These are phyloP conservation scores for Creontiades dilutus DNA, from an alignment of 2,888 invertebrate species.

Conservation along the genomic window DNA sequence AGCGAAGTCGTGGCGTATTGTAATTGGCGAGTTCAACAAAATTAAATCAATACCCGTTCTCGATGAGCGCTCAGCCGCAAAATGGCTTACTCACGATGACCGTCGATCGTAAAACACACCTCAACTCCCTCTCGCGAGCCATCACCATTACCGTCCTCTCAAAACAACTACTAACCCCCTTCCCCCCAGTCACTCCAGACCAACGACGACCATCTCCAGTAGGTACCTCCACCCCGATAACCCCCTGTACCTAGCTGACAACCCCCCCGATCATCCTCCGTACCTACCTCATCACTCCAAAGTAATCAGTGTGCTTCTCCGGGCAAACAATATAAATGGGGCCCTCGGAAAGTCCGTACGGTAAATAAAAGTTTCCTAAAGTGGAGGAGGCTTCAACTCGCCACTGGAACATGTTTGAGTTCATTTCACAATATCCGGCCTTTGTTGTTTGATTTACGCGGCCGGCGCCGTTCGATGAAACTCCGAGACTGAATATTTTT, in stretches of 20 bases:
- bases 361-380: conserved; percentile 55
- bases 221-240: too few species aligned
- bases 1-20: too few species aligned
- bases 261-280: neutral
- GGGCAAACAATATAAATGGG: conserved; percentile 69
- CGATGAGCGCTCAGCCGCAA: neutral
- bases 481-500: neutral
- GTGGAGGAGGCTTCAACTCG: conserved; percentile 63
- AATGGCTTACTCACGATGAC: conserved; percentile 34
- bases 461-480: neutral
- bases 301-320: conserved; percentile 36
- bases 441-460: conserved; percentile 63
- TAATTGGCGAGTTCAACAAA: too few species aligned
- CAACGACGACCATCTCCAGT: too few species aligned
- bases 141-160: conserved; percentile 38
- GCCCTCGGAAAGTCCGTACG: conserved; percentile 29
- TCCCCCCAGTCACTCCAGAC: neutral
- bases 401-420: conserved; percentile 66
- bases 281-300: neutral
- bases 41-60: too few species aligned
- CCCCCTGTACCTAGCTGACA: too few species aligned
- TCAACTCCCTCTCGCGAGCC: neutral
- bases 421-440: conserved; percentile 71
- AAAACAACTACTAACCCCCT: neutral
- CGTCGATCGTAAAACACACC: conserved; percentile 11